phyloP scores from a whole-genome alignment of 2,797 vertebrate genomes.

The Lateolabrax maculatus region DNA sequence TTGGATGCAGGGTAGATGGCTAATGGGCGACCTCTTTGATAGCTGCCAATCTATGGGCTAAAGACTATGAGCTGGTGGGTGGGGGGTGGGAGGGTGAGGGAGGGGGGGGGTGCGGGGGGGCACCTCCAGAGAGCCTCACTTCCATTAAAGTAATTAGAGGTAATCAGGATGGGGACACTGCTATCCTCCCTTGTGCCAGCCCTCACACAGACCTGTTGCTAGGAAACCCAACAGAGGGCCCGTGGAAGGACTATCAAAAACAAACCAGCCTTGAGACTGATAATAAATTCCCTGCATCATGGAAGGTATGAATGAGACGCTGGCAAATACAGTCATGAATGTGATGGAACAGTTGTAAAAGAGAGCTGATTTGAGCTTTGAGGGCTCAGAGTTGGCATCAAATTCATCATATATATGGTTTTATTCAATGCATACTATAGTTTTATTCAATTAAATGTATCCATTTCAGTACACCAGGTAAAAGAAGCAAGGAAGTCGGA shows the following conservation, averaged over 20 bases:
- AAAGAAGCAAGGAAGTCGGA: conserved; percentile 6
- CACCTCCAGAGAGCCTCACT: conserved; percentile 40
- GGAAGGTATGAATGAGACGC: conserved; percentile 29
- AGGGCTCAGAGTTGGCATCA: background rate
- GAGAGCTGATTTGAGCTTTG: background rate
- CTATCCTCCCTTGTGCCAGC: conserved; percentile 35
- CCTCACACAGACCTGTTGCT: conserved; percentile 78
- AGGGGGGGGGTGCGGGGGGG: too few species aligned
- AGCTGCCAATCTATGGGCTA: conserved; percentile 43
- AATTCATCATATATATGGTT: background rate
- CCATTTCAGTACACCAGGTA: background rate
- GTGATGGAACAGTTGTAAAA: conserved; percentile 12
- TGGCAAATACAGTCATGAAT: conserved; percentile 40
- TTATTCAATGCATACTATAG: conserved; percentile 17
- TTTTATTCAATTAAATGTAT: conserved; percentile 26
- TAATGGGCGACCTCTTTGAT: conserved; percentile 41
- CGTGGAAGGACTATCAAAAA: conserved; percentile 60
- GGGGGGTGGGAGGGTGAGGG: too few species aligned
- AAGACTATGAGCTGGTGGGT: conserved; percentile 18
- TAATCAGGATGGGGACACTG: conserved; percentile 68
- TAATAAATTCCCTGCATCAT: conserved; percentile 55
- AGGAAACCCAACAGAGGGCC: conserved; percentile 72
- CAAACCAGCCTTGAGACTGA: conserved; percentile 45
- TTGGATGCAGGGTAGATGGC: conserved; percentile 24
- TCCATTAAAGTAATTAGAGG: conserved; percentile 76